Evolutionary conservation across 1,140 invertebrate species (phyloP).

Genomic region (Bilobella aurantiaca): DNA sequence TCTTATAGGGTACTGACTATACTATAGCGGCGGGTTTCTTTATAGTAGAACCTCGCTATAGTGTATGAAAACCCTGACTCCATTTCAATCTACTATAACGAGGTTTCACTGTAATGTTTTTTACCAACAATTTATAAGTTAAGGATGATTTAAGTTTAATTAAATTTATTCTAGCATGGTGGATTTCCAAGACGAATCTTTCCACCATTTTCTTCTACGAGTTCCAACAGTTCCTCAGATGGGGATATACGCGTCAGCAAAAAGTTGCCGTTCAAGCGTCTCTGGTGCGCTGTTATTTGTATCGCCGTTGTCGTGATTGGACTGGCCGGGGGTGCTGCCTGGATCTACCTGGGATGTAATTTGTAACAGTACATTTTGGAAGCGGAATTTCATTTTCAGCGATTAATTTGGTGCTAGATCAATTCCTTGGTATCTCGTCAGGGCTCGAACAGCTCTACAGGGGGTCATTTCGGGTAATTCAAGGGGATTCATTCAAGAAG

Average conservation of each 20-base stretch:
- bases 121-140: background rate
- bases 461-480: constrained; percentile 57
- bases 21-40: too few relatives aligned
- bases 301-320: constrained; percentile 70
- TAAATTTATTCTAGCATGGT: constrained; percentile 28
- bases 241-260: constrained; percentile 30
- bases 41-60: too few relatives aligned
- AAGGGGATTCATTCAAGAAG: constrained; percentile 52
- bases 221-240: constrained; percentile 33
- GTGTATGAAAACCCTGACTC: too few relatives aligned
- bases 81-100: too few relatives aligned
- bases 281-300: constrained; percentile 63
- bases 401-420: constrained; percentile 48
- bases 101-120: too few relatives aligned
- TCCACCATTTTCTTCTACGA: constrained; percentile 28
- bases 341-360: constrained; percentile 80
- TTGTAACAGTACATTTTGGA: constrained; percentile 37
- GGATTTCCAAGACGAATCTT: constrained; percentile 34
- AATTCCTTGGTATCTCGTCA: constrained; percentile 63
- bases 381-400: background rate
- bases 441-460: constrained; percentile 65
- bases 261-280: constrained; percentile 32
- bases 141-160: background rate
- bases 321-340: constrained; percentile 63
- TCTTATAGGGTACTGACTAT: too few relatives aligned